Percentiles rank a stretch among this genome's conserved stretches.
phyloP scores from a whole-genome alignment of 2,797 vertebrate genomes.

The Ammospiza maritima region DNA sequence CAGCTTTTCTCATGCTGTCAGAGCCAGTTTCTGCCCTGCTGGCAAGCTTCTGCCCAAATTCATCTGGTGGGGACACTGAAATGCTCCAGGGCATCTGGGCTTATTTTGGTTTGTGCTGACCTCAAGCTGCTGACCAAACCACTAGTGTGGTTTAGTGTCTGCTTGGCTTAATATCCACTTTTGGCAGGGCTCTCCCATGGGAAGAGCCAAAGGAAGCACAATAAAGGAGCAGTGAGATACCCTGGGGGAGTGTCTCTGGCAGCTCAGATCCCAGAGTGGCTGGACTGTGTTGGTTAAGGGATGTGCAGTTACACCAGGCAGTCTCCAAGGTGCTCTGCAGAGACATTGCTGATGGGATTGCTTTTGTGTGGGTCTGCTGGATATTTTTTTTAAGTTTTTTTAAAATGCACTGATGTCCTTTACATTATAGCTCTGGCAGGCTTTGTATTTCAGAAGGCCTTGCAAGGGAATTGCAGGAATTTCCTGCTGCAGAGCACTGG shows the following conservation, averaged over 20 bases:
- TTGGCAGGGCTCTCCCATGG: background rate
- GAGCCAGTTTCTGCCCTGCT: background rate
- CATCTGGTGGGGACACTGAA: background rate
- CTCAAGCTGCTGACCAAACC: background rate
- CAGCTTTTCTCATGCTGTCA: background rate
- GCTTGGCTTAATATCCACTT: background rate
- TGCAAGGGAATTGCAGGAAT: background rate
- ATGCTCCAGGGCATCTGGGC: background rate
- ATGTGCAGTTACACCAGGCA: background rate
- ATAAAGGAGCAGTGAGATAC: background rate
- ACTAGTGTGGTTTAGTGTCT: background rate
- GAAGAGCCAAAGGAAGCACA: background rate
- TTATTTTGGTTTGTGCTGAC: background rate
- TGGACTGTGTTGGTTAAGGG: background rate
- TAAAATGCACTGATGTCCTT: background rate
- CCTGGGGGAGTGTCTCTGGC: background rate
- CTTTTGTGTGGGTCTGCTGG: background rate
- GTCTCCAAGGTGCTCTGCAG: background rate
- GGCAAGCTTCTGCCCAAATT: background rate
- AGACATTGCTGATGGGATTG: background rate
- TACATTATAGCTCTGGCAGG: background rate
- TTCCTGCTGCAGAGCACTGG: background rate
- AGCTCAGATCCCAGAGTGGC: background rate
- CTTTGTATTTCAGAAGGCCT: background rate
- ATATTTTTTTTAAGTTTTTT: background rate